Conservation (phyloP, 2,113 vertebrate genomes). For the Mesembrinibis cayennensis region DNA sequence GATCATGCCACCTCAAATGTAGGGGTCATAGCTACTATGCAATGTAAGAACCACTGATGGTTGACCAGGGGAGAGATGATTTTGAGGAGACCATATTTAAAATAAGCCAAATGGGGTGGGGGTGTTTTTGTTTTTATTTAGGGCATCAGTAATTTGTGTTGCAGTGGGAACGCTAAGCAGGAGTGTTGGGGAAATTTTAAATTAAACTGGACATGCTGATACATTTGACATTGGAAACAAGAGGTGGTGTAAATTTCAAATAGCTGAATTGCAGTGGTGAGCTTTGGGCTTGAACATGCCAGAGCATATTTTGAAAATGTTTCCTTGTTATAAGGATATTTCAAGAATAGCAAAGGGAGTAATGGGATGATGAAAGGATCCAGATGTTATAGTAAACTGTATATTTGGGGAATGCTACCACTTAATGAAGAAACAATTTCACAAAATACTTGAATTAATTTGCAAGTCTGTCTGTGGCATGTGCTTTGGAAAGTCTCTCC, state of each 20-base stretch:
- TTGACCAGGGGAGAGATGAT: constrained; percentile 37
- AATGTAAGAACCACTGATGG: constrained; percentile 62
- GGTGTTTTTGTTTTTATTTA: background rate
- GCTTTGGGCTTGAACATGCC: background rate
- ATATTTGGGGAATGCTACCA: background rate
- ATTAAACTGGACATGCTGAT: too few species aligned
- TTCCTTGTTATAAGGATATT: background rate
- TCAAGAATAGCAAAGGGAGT: constrained; percentile 1
- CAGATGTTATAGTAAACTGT: background rate
- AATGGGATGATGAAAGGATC: background rate
- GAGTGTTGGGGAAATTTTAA: too few species aligned
- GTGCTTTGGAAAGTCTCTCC: background rate
- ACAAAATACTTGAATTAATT: background rate
- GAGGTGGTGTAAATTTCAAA: too few species aligned
- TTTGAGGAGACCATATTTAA: background rate
- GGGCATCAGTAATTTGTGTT: background rate
- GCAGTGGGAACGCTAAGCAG: too few species aligned
- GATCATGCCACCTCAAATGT: constrained; percentile 81
- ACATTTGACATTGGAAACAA: too few species aligned
- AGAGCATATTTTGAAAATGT: constrained; percentile 1
- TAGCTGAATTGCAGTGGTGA: too few species aligned
- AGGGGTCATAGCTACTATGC: constrained; percentile 85
- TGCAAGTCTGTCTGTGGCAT: background rate
- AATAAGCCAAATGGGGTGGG: constrained; percentile 19
- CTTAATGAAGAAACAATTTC: background rate